These are phyloP conservation scores for Gryllus longicercus DNA, from an alignment of 2,888 invertebrate species.

Conservation along the genomic window DNA sequence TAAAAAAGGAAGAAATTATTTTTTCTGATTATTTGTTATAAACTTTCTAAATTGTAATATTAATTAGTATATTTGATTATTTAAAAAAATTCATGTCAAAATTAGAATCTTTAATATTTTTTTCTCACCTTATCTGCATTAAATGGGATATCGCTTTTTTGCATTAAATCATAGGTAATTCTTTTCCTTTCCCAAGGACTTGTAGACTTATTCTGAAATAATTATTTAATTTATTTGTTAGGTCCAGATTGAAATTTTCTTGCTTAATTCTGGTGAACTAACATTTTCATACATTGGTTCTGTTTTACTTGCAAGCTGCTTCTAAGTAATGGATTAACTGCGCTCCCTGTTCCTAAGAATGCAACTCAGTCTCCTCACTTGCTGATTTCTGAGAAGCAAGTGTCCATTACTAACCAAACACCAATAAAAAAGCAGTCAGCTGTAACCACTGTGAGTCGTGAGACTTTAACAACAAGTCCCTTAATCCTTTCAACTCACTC, in stretches of 20 bases:
- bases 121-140: no score
- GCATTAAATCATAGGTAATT: no score
- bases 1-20: no score
- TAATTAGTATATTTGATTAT: no score
- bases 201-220: not conserved
- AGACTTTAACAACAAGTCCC: not conserved
- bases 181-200: no score
- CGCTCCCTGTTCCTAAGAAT: constrained; percentile 4
- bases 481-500: constrained; percentile 1
- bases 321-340: constrained; percentile 35
- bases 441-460: not conserved
- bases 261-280: not conserved
- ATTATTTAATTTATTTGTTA: not conserved
- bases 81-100: no score
- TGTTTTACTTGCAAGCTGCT: constrained; percentile 37
- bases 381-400: not conserved
- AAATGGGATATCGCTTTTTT: no score
- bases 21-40: no score
- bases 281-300: not conserved
- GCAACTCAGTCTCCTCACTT: not conserved
- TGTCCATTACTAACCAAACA: not conserved
- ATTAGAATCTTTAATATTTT: no score
- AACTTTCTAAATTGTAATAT: no score
- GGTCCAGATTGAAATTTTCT: not conserved
- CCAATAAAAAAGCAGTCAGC: not conserved